Evolutionary conservation across 1,140 invertebrate genomes (phyloP), one percentile per base, ranked within the genome.

Genomic region (Atopsyche davidsoni): DNA sequence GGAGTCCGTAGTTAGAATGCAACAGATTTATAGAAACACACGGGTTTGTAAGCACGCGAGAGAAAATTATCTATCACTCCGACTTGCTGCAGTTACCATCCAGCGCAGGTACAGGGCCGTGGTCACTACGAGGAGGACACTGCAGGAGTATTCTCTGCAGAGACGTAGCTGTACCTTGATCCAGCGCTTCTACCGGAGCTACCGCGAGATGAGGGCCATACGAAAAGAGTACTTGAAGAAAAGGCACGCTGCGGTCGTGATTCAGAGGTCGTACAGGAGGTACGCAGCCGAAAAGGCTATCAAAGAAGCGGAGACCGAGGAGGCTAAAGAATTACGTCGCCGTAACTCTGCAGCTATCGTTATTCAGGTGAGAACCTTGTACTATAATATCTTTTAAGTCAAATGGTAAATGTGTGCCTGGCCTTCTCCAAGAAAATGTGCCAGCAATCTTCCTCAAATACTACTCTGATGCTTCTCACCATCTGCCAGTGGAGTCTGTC

Each of bases 281-380:
- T 17, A 22, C n/a, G 41, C 0, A 7, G 4, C 6, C 6, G 39
- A 21, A 31, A 17, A 42, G 23, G 4, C 17, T 50, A 42, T 42
- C 24, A 21, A 65, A n/a, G 23, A 22, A 16, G 36, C 44, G 4
- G 32, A 44, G 21, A 24, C 14, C 16, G 9, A 44, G 16, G 18
- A 17, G 23, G n/a, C 28, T 13, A 2, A 28, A 13, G 11, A 42
- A 40, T 36, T 3, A 44, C 60, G 71, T 51, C 66, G 63, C 38
- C 57, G 60, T 2, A 62, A 75, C 36, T 72, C 64, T 49, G 79
- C 82, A 1, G 82, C 79, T 18, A 69, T 66, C 0, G 75, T 74
- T 53, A 85, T 86, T 51, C 83, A 85, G 67, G 75, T 51, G 36
- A 50, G 4, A n/a, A n/a, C n/a, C n/a, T n/a, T n/a, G n/a, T n/a